Percentiles rank a stretch among this genome's conserved stretches.
These are phyloP conservation scores for Thymelicus lineola DNA, from an alignment of 2,888 invertebrate genomes.

Conservation along the genomic window DNA sequence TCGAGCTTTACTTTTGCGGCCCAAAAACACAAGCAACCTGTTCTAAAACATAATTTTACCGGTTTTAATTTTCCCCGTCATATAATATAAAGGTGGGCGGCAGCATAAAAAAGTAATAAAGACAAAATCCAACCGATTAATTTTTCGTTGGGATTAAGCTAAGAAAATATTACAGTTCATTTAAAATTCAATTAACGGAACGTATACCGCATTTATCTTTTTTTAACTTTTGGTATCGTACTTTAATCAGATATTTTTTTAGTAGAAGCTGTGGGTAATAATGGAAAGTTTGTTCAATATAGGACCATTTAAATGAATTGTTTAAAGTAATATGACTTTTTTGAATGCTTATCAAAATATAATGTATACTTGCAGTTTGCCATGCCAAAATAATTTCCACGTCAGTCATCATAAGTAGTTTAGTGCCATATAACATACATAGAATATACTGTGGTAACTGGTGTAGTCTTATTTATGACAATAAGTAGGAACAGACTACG, in stretches of 20 bases:
- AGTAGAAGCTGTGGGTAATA: too few species aligned
- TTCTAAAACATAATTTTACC: slow-evolving; percentile 14
- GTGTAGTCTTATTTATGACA: too few species aligned
- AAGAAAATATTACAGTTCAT: slow-evolving; percentile 21
- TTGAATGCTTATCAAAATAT: too few species aligned
- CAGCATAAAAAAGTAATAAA: slow-evolving; percentile 23
- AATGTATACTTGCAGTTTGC: too few species aligned
- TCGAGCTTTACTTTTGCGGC: not conserved
- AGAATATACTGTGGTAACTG: too few species aligned
- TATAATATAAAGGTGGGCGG: slow-evolving; percentile 11
- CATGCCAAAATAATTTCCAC: too few species aligned
- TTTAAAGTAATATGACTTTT: too few species aligned
- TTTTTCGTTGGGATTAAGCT: slow-evolving; percentile 13
- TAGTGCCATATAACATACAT: too few species aligned
- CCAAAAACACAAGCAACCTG: slow-evolving; percentile 1
- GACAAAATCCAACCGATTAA: slow-evolving; percentile 19
- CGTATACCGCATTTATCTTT: not conserved
- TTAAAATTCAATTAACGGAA: slow-evolving; percentile 26
- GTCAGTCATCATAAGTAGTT: too few species aligned
- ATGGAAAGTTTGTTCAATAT: too few species aligned
- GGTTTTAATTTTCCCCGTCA: slow-evolving; percentile 12
- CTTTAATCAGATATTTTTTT: not conserved
- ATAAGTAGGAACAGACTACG: too few species aligned
- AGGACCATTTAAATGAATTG: too few species aligned
- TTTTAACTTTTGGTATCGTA: slow-evolving; percentile 1